These are phyloP conservation scores for Lerista edwardsae DNA, from an alignment of 2,797 vertebrate genomes.

Conservation along the genomic window DNA sequence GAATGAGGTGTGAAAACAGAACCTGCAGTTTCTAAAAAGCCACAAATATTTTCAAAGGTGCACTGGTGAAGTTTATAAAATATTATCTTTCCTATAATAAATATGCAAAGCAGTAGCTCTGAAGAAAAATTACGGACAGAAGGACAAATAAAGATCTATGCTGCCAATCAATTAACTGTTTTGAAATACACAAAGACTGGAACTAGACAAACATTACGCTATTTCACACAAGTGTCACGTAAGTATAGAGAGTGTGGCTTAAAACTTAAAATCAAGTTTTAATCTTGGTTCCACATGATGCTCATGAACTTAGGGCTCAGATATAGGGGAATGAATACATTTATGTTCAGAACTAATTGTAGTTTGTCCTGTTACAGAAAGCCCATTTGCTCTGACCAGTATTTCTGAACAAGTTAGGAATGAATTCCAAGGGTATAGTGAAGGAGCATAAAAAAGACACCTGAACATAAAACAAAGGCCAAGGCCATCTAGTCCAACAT, in stretches of 20 bases:
- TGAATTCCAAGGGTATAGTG: too few species aligned
- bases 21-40: conserved; percentile 28
- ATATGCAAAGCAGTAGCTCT: conserved; percentile 25
- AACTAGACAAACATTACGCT: not conserved
- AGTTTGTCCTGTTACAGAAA: too few species aligned
- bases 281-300: too few species aligned
- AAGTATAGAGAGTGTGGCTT: not conserved
- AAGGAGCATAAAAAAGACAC: too few species aligned
- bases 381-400: too few species aligned
- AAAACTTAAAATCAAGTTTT: too few species aligned
- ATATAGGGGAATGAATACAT: too few species aligned
- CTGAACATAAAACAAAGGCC: too few species aligned
- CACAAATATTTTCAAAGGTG: conserved; percentile 36
- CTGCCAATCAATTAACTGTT: conserved; percentile 33
- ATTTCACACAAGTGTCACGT: conserved; percentile 4
- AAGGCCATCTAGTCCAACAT: too few species aligned
- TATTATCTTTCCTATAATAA: conserved; percentile 30
- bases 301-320: too few species aligned
- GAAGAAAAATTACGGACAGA: not conserved
- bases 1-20: conserved; percentile 61
- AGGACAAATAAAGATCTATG: conserved; percentile 19
- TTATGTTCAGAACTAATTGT: too few species aligned
- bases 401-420: too few species aligned
- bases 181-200: conserved; percentile 28
- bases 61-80: conserved; percentile 41